Evolutionary conservation across 2,113 vertebrate species (phyloP).

Genomic region (Notothenia rossii): DNA sequence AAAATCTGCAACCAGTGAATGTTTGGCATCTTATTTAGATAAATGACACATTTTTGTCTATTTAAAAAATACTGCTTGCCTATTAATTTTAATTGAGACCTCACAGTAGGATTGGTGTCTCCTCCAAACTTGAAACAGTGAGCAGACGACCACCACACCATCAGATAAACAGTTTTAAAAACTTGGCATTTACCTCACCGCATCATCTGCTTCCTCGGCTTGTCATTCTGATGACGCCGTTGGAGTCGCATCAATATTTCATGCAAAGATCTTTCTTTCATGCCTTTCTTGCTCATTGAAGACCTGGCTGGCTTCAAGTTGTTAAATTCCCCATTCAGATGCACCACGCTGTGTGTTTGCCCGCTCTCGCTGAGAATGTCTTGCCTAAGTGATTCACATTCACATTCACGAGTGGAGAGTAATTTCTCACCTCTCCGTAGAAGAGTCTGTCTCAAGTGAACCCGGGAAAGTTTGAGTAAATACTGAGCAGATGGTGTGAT

Average conservation of each 20-base stretch:
- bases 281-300: constrained; percentile 20
- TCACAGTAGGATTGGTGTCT: background rate
- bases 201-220: constrained; percentile 16
- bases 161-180: constrained; percentile 32
- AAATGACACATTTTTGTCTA: too few relatives aligned
- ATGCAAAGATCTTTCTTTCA: constrained; percentile 38
- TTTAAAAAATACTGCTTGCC: background rate
- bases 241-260: constrained; percentile 49
- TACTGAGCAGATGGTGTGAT: constrained; percentile 68
- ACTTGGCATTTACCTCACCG: constrained; percentile 7
- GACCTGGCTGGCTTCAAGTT: constrained; percentile 33
- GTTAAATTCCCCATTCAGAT: constrained; percentile 45
- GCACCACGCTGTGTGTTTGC: constrained; percentile 25
- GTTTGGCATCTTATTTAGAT: too few relatives aligned
- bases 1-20: too few relatives aligned
- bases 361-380: constrained; percentile 58
- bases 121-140: background rate
- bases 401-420: constrained; percentile 39
- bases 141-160: background rate
- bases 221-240: constrained; percentile 26
- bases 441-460: constrained; percentile 34
- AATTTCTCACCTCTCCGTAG: constrained; percentile 59
- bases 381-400: constrained; percentile 52
- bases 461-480: constrained; percentile 62
- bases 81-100: constrained; percentile 23